Base-by-base conservation (phyloP, 1,140 invertebrate genomes). In the Drosophila truncata region DNA sequence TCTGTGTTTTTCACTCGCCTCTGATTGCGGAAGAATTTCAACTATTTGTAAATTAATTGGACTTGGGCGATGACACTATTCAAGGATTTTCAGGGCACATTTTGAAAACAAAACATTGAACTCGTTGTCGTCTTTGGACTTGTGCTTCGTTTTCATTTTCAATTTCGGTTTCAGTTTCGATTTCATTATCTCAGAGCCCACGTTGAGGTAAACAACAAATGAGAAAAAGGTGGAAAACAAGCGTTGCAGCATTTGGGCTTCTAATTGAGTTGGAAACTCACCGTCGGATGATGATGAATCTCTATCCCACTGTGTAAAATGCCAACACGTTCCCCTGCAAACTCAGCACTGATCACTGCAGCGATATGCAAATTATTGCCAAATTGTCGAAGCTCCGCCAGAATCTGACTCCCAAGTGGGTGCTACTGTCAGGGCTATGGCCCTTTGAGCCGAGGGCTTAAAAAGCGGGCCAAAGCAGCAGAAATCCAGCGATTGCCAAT, bases 21-120 rank as follows among this genome's bases (percentile, higher is more conserved):
- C 60, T 57, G 63, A 77, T 86, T 82, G 74, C 85, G 84, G 85
- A 88, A 88, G 84, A 88, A 90, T 88, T 88, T 90, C 31, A 78
- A 50, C 77, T 79, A 88, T 88, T 90, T 88, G 85, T 90, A 90
- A 90, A 78, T 88, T 72, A 76, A 81, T 49, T 63, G 42, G 37
- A 16, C 18, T 20, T 59, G 55, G 47, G 54, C 75, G 66, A 78
- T 88, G 84, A 88, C 84, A 84, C 64, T 66, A 18, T 80, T 88
- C 84, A 88, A 88, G 84, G 84, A 90, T 84, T 88, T 88, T 78
- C 61, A 69, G 64, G 60, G 66, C 73, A 58, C 46, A 81, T 90
- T 84, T 78, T 59, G 47, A 86, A 86, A 86, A 82, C 83, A 90
- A 90, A 90, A 88, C 84, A 84, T 88, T 88, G 85, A 90, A 90